Evolutionary conservation across 2,113 vertebrate genomes (phyloP).

Genomic region (Onychostruthus taczanowskii): DNA sequence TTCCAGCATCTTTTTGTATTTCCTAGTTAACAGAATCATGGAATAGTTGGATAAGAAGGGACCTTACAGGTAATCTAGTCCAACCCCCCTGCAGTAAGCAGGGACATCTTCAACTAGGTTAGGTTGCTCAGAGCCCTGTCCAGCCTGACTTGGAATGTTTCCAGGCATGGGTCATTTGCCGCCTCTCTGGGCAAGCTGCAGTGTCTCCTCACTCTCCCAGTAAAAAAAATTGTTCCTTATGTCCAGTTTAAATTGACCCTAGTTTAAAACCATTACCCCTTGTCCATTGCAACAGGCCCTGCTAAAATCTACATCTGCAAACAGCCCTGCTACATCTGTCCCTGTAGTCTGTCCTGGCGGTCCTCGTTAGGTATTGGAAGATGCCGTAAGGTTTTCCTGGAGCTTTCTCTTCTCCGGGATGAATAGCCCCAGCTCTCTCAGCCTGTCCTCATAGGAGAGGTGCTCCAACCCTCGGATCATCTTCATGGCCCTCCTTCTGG

Average conservation of each 20-base stretch:
- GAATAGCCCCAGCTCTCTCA: not conserved
- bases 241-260: not conserved
- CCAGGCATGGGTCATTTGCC: not conserved
- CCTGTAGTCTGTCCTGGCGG: not conserved
- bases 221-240: not conserved
- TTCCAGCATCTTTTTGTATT: not conserved
- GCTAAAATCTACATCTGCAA: not conserved
- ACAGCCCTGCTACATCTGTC: not conserved
- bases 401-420: not conserved
- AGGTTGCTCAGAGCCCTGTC: not conserved
- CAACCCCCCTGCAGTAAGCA: not conserved
- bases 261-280: not conserved
- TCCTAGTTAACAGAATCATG: not conserved
- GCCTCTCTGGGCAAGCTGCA: not conserved
- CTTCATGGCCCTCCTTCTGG: not conserved
- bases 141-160: not conserved
- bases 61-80: not conserved
- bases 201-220: too few relatives aligned
- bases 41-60: not conserved
- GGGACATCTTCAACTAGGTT: not conserved
- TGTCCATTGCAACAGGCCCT: not conserved
- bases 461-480: fast-evolving
- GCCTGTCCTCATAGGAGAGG: not conserved
- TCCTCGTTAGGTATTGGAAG: not conserved
- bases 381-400: not conserved